Evolutionary conservation across 35 echinoderm and acorn worm species (phyloP).

Genomic region (Lytechinus pictus): DNA sequence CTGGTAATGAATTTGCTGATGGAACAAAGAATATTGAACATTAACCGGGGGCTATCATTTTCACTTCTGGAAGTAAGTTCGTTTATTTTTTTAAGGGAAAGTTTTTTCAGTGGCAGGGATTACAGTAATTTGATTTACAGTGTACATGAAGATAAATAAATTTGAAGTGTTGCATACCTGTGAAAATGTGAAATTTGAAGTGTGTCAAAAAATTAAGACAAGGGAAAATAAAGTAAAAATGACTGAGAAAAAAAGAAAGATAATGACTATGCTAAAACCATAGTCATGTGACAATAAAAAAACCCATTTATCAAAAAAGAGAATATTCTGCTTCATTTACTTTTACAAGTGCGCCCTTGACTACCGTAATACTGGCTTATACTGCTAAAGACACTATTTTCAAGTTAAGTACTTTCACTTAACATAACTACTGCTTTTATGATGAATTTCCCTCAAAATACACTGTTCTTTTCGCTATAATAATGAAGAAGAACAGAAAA

Average conservation of each 20-base stretch:
- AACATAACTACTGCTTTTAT: background rate
- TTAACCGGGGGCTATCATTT: slow-evolving; percentile 10
- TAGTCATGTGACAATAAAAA: background rate
- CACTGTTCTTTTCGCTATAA: no score
- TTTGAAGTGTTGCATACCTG: background rate
- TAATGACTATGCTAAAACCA: background rate
- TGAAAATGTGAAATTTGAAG: background rate
- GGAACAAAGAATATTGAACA: background rate
- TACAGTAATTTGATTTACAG: background rate
- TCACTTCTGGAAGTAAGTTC: background rate
- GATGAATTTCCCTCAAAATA: no score
- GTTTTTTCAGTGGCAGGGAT: background rate
- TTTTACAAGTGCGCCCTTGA: background rate
- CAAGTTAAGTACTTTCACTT: background rate
- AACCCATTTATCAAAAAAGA: no score
- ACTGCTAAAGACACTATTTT: background rate
- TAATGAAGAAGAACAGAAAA: no score
- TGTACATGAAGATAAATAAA: background rate
- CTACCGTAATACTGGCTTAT: background rate
- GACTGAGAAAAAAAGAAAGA: background rate
- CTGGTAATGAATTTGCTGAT: background rate
- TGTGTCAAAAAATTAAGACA: background rate
- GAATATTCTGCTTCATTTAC: background rate
- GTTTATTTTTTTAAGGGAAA: background rate
- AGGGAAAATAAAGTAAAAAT: background rate